Conservation (phyloP, 2,888 invertebrate genomes). For the Caradrina clavipalpis region DNA sequence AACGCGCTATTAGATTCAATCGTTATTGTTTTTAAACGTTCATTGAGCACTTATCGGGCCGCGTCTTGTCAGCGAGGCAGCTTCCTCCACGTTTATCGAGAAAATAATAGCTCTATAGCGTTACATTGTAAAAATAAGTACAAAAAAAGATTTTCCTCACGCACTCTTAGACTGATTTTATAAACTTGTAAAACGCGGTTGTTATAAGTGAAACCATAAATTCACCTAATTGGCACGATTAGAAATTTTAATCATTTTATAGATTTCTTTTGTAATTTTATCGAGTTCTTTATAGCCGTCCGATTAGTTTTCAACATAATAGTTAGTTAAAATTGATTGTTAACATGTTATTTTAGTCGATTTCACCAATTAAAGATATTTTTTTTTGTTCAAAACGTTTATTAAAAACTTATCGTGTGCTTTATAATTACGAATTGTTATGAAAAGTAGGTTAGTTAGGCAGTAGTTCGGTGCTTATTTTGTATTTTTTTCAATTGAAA, state of each 20-base stretch:
- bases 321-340: conserved; percentile 87
- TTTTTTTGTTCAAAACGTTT: conserved; percentile 58
- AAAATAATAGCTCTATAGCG: conserved; percentile 68
- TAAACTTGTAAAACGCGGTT: conserved; percentile 61
- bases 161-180: conserved; percentile 51
- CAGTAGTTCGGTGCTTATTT: conserved; percentile 47
- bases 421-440: conserved; percentile 71
- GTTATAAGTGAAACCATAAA: conserved; percentile 83
- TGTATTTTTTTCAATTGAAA: conserved; percentile 38
- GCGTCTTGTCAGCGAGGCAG: conserved; percentile 61
- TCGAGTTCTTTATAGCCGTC: conserved; percentile 83
- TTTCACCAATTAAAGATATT: conserved; percentile 82
- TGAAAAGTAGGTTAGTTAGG: conserved; percentile 66
- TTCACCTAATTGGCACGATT: conserved; percentile 88
- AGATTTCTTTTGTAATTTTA: conserved; percentile 90
- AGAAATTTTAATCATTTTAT: conserved; percentile 89
- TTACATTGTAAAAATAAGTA: conserved; percentile 63
- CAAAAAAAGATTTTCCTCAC: conserved; percentile 60
- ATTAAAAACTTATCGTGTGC: conserved; percentile 68
- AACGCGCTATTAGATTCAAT: conserved; percentile 60
- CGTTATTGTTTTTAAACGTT: conserved; percentile 66
- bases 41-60: conserved; percentile 60
- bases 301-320: conserved; percentile 86
- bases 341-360: conserved; percentile 83
- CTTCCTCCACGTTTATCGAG: conserved; percentile 55